A percentile compares a stretch with the other conserved stretches of the same genome.
Conservation (phyloP, 2,797 vertebrate genomes). For the Sternarchorhynchus goeldii region DNA sequence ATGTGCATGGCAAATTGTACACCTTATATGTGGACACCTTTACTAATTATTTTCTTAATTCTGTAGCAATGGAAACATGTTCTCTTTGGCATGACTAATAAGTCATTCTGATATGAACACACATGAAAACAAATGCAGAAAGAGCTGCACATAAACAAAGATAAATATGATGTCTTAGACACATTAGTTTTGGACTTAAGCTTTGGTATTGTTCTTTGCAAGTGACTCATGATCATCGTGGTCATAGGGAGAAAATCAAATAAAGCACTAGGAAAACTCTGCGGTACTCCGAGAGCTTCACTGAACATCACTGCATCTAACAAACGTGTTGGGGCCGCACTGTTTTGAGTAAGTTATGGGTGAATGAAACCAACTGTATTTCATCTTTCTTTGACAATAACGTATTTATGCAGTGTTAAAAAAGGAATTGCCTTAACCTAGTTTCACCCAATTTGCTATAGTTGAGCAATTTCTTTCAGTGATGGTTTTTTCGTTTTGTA, state of each 20-base stretch:
- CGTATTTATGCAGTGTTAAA: slow-evolving; percentile 62
- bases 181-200: slow-evolving; percentile 51
- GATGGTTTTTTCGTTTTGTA: slow-evolving; percentile 68
- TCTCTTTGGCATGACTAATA: too few species aligned
- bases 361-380: slow-evolving; percentile 59
- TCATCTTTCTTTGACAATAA: slow-evolving; percentile 54
- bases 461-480: slow-evolving; percentile 67
- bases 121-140: slow-evolving; percentile 60
- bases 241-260: slow-evolving; percentile 65
- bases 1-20: too few species aligned
- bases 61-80: too few species aligned
- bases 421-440: slow-evolving; percentile 69
- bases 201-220: slow-evolving; percentile 29
- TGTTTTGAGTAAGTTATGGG: slow-evolving; percentile 58
- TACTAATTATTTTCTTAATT: too few species aligned
- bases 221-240: slow-evolving; percentile 63
- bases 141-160: slow-evolving; percentile 36
- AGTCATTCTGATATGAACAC: background rate
- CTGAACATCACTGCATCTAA: slow-evolving; percentile 49
- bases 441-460: slow-evolving; percentile 66
- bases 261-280: slow-evolving; percentile 62
- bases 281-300: slow-evolving; percentile 45
- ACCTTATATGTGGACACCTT: too few species aligned
- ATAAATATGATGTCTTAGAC: slow-evolving; percentile 17
- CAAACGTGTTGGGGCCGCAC: slow-evolving; percentile 37